phyloP scores from a whole-genome alignment of 2,797 vertebrate genomes.

The Brachymystax lenok region DNA sequence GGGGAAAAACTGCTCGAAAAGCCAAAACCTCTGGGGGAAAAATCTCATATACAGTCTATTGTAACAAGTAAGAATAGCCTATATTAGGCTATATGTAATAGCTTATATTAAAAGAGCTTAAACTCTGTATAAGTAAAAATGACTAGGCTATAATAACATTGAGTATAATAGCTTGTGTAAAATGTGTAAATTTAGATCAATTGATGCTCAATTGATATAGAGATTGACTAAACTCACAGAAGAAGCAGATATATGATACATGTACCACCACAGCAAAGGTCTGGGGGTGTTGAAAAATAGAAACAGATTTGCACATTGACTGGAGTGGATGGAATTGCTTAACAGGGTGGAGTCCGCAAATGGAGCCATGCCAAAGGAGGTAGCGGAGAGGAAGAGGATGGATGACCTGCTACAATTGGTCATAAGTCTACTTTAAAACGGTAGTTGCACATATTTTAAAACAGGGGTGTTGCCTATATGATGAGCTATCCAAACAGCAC shows the following conservation, averaged over 20 bases:
- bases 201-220: no score
- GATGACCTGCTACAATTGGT: conserved; percentile 30
- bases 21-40: neutral
- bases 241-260: no score
- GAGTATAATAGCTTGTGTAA: no score
- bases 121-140: neutral
- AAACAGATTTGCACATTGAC: neutral
- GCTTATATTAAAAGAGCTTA: neutral
- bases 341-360: neutral
- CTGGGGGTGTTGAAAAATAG: neutral
- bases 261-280: neutral
- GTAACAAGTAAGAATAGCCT: neutral
- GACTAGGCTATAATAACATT: no score
- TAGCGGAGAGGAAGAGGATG: conserved; percentile 32
- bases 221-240: no score
- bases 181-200: no score
- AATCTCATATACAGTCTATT: neutral
- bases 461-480: neutral
- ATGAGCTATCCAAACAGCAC: neutral
- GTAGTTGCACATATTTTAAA: conserved; percentile 37
- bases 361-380: neutral
- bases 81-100: neutral
- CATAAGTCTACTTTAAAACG: conserved; percentile 46
- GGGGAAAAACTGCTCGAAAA: neutral
- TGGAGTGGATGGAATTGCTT: neutral